Evolutionary conservation across 2,888 invertebrate species (phyloP), one percentile per base, ranked within the genome.

Genomic region (Diadegma fenestrale): DNA sequence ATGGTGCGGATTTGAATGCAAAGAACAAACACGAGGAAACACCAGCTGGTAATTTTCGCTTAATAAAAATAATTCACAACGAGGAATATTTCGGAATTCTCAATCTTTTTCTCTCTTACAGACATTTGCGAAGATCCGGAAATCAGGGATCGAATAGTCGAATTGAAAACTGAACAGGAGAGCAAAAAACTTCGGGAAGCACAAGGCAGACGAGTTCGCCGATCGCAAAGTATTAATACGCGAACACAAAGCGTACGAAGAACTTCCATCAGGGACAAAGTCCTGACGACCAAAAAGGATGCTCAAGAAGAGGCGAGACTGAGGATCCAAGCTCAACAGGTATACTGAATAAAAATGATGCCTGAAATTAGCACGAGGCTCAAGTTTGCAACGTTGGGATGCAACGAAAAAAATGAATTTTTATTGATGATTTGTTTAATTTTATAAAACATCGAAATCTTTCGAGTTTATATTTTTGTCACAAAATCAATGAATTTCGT

Each of bases 41-140:
- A 81, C 99, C 99, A 45, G 97, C 98, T 94, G 99, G 98, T 98
- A 95, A 94, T 94, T 88, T 75, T n/a, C n/a, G n/a, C n/a, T n/a
- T n/a, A n/a, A n/a, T n/a, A n/a, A n/a, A n/a, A n/a, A n/a, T n/a
- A n/a, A n/a, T n/a, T n/a, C n/a, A n/a, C n/a, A n/a, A n/a, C n/a
- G n/a, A n/a, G n/a, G n/a, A n/a, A n/a, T n/a, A n/a, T n/a, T n/a
- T n/a, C n/a, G n/a, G n/a, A n/a, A n/a, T n/a, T n/a, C n/a, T n/a
- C n/a, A n/a, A n/a, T 19, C 19, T 19, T 41, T 43, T 22, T 37
- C 7, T 64, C n/a, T 45, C 68, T 48, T 88, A 0, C 89, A 98
- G 99, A 99, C 94, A 98, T 99, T 90, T 99, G 99, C 93, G 99
- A 99, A 94, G 99, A 99, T 94, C 97, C 97, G 0, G 99, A 99